phyloP scores from a whole-genome alignment of 2,113 vertebrate genomes.

The Micronycteris hirsuta region DNA sequence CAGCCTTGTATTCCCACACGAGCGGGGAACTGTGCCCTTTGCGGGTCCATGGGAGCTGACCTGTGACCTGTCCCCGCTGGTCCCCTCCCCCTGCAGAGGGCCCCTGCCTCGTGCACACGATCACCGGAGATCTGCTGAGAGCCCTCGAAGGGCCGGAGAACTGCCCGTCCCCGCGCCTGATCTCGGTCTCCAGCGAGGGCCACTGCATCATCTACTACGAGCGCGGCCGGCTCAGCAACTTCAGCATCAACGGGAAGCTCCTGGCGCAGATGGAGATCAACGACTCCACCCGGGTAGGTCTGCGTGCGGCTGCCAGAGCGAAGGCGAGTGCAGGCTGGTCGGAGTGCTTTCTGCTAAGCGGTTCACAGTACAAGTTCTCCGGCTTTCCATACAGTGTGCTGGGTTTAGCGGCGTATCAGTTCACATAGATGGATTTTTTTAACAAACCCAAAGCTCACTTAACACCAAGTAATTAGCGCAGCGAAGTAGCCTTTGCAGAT shows the following conservation, averaged over 20 bases:
- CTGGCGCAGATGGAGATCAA: conserved; percentile 98
- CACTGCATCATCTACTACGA: conserved; percentile 99
- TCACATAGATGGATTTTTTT: neutral
- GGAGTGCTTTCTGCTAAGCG: neutral
- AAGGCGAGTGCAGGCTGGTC: no score
- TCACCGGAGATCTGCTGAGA: conserved; percentile 96
- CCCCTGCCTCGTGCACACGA: conserved; percentile 98
- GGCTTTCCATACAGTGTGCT: neutral
- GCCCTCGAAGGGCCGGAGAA: conserved; percentile 95
- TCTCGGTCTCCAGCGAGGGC: conserved; percentile 97
- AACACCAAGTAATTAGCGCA: neutral
- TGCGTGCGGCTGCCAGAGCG: no score
- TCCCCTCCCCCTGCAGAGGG: conserved; percentile 84
- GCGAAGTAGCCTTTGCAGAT: neutral
- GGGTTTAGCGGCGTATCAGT: neutral
- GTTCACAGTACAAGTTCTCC: neutral
- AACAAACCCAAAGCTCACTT: neutral
- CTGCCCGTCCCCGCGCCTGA: conserved; percentile 91
- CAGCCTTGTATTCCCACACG: no score
- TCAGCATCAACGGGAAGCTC: conserved; percentile 98
- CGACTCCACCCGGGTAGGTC: conserved; percentile 92
- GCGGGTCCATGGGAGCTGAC: neutral
- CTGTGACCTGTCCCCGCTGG: fast-evolving
- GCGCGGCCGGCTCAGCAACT: conserved; percentile 95
- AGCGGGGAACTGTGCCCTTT: no score